Base-by-base conservation (phyloP, 2,797 vertebrate genomes). In the Neomorphus geoffroyi region DNA sequence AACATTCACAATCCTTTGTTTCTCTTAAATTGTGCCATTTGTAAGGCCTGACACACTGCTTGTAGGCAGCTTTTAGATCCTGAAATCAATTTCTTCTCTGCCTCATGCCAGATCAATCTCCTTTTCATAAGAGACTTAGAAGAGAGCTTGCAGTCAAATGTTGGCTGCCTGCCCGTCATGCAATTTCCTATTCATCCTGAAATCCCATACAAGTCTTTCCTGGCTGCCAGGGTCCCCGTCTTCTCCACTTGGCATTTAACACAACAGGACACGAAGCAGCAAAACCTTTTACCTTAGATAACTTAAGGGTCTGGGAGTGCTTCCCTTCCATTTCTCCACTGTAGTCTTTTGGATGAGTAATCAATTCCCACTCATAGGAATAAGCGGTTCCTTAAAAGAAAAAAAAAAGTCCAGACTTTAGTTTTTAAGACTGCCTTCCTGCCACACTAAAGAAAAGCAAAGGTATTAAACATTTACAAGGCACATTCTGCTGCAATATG, bases 271-370 rank as follows among this genome's bases (percentile, higher is more conserved):
- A 75, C 0, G 0, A 85, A 93, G 78, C 35, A 96, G 80, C 32
- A 56, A 92, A 91, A 93, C 72, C 91, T 82, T 82, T 97, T 96
- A 99, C 99, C 98, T 99, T 98, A 96, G 99, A 99, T 67, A 99
- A 98, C 84, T 98, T 99, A 32, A 99, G 98, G 2, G 98, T 98
- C 92, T 96, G 97, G 73, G 98, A 98, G 96, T 98, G 98, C 66
- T 99, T 98, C 58, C 98, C 99, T 96, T 98, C 99, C 99, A 99
- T 99, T 97, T 98, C 99, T 65, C 99, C 99, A 70, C 99, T 98
- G 97, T 99, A 99, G 97, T 99, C 99, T 97, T 98, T 98, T 80
- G 99, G 99, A 96, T 99, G 99, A 65, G 99, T 99, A 92, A 98
- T 99, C 97, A 99, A 95, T 65, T 98, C 98, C 99, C 99, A 99